These are phyloP conservation scores for Pitta sordida DNA, from an alignment of 2,113 vertebrate genomes.

Conservation along the genomic window DNA sequence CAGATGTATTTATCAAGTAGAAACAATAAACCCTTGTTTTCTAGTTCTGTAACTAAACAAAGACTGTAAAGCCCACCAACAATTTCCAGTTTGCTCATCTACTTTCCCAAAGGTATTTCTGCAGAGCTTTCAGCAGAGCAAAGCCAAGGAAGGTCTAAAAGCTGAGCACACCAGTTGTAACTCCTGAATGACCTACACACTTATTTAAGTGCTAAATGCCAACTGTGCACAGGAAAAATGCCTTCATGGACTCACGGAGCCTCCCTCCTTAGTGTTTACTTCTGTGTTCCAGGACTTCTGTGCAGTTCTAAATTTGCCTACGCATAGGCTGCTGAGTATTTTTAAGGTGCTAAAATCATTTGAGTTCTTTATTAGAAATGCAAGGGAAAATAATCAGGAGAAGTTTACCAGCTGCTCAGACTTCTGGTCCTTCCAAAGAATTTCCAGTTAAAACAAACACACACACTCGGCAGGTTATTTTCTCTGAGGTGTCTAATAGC, in stretches of 20 bases:
- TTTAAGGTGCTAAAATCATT: slow-evolving; percentile 38
- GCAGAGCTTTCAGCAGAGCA: neutral
- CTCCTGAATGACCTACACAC: no score
- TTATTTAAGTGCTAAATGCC: no score
- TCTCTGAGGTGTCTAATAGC: neutral
- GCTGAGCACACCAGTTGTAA: no score
- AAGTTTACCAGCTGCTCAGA: slow-evolving; percentile 37
- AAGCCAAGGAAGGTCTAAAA: neutral
- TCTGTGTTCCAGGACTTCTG: slow-evolving; percentile 19
- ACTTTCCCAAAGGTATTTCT: neutral
- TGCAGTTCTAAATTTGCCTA: slow-evolving; percentile 18
- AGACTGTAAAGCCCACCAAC: neutral
- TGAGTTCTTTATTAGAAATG: slow-evolving; percentile 35
- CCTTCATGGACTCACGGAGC: no score
- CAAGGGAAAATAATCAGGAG: neutral
- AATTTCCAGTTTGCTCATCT: neutral
- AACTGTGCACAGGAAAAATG: no score
- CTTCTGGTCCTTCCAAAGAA: slow-evolving; percentile 13
- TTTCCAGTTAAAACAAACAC: slow-evolving; percentile 21
- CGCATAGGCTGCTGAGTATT: slow-evolving; percentile 4
- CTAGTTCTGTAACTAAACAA: neutral
- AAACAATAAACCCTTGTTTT: neutral
- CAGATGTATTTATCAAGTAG: neutral
- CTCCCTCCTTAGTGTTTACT: no score
- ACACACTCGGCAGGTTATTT: neutral